Conservation (phyloP, 2,888 invertebrate species). For the Steromphala cineraria region DNA sequence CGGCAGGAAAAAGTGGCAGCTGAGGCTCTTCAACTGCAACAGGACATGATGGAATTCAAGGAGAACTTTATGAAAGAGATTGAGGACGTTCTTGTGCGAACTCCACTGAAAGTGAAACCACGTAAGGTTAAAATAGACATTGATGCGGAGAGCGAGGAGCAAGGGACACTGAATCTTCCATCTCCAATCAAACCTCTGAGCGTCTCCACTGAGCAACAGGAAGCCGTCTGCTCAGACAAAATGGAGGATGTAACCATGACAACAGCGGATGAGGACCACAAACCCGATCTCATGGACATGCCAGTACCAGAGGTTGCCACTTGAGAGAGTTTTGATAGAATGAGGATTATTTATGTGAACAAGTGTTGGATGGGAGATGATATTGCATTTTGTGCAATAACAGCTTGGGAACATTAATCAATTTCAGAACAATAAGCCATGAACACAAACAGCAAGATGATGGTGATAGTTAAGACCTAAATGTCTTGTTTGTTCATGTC, state of each 20-base stretch:
- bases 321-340: neutral
- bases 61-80: constrained; percentile 86
- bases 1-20: constrained; percentile 81
- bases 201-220: neutral
- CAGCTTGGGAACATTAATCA: no score
- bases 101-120: constrained; percentile 78
- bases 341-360: no score
- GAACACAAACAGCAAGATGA: no score
- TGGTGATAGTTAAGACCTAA: no score
- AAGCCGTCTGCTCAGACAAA: neutral
- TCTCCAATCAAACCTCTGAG: constrained; percentile 78
- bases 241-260: constrained; percentile 13
- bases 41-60: constrained; percentile 85
- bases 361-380: no score
- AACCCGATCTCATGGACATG: neutral
- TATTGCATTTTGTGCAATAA: no score
- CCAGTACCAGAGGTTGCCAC: neutral
- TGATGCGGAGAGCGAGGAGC: constrained; percentile 79
- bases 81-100: constrained; percentile 82
- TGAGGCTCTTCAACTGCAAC: constrained; percentile 81
- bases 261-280: neutral
- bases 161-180: constrained; percentile 77
- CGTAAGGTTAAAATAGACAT: constrained; percentile 80
- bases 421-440: no score
- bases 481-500: no score